phyloP scores from a whole-genome alignment of 2,888 invertebrate species.

The Caenorhabditis sinica region DNA sequence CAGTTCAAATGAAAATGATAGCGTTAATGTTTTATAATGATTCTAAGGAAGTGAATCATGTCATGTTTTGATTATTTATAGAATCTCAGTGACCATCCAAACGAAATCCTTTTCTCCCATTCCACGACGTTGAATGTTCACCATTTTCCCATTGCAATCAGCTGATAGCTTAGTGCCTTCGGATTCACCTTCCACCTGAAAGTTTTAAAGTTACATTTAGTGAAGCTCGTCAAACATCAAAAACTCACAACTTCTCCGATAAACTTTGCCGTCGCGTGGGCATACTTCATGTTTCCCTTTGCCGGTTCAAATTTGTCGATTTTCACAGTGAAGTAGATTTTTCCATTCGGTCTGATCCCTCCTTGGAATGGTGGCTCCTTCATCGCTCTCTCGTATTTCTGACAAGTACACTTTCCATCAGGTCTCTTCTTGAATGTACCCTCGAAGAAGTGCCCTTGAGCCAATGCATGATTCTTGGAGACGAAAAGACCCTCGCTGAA shows the following conservation, averaged over 20 bases:
- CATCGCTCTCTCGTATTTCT: constrained; percentile 3
- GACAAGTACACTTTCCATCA: constrained; percentile 16
- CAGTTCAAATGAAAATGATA: too few species aligned
- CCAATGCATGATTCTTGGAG: constrained; percentile 4
- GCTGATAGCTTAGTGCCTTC: constrained; percentile 3
- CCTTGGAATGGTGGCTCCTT: background rate
- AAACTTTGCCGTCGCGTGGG: background rate
- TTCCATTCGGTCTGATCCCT: background rate
- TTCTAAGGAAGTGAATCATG: background rate
- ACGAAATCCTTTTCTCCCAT: constrained; percentile 26
- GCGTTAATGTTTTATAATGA: background rate
- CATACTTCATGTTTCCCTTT: constrained; percentile 13
- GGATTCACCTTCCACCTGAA: constrained; percentile 42
- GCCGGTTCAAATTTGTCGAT: constrained; percentile 31
- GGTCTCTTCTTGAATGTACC: constrained; percentile 33
- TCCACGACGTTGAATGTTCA: constrained; percentile 34
- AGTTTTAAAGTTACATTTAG: background rate
- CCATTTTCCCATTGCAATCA: constrained; percentile 20
- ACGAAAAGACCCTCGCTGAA: constrained; percentile 39
- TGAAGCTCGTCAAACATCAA: background rate
- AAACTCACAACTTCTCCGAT: constrained; percentile 46
- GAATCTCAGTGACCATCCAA: constrained; percentile 32
- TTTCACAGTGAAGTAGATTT: constrained; percentile 32
- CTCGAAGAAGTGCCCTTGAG: constrained; percentile 34
- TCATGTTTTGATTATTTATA: background rate